Percentiles rank a stretch among this genome's conserved stretches.
phyloP scores from a whole-genome alignment of 2,888 invertebrate genomes.

The Nephrotoma guestfalica region DNA sequence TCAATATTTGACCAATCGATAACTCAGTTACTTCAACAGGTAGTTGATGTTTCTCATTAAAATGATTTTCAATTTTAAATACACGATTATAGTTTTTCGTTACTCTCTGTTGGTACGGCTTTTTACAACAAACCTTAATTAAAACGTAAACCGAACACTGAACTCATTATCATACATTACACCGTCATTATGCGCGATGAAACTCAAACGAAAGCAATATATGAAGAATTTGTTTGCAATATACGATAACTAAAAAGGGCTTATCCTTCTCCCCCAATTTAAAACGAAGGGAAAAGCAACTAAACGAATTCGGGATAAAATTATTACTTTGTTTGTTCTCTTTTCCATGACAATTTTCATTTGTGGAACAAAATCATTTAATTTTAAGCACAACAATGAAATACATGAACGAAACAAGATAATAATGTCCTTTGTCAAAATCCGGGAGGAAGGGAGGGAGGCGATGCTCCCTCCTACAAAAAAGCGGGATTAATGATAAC shows the following conservation, averaged over 20 bases:
- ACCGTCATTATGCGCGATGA: neutral
- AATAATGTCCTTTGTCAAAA: neutral
- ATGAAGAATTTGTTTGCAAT: neutral
- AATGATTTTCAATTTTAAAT: neutral
- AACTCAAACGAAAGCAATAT: neutral
- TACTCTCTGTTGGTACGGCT: too few species aligned
- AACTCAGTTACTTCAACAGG: too few species aligned
- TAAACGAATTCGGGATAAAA: neutral
- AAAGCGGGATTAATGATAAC: neutral
- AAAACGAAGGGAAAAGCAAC: neutral
- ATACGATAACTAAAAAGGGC: neutral
- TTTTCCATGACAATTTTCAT: neutral
- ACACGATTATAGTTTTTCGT: neutral
- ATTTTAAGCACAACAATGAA: neutral
- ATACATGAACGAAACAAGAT: neutral
- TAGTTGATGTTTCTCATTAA: too few species aligned
- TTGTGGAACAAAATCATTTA: neutral
- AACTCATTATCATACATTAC: neutral
- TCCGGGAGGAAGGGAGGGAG: neutral
- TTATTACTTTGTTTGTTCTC: neutral
- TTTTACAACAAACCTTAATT: neutral
- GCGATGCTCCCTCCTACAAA: neutral
- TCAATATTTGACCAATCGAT: too few species aligned
- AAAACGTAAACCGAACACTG: neutral
- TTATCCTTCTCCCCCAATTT: neutral